phyloP scores from a whole-genome alignment of 2,113 vertebrate species.

The Cavia porcellus region DNA sequence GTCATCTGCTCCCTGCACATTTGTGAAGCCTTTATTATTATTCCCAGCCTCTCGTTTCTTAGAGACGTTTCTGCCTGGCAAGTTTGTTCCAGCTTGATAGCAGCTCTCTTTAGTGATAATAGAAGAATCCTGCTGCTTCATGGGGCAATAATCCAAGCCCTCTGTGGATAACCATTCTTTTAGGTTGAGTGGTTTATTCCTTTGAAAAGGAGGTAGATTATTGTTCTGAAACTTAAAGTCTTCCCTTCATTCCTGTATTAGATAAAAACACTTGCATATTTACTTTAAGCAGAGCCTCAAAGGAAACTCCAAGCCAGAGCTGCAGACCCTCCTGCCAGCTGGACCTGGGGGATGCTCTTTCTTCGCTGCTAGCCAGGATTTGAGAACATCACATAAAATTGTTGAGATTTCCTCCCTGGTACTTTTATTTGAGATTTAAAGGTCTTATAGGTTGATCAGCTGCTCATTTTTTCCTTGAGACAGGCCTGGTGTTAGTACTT shows the following conservation, averaged over 20 bases:
- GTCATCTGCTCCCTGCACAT: not conserved
- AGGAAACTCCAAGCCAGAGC: not conserved
- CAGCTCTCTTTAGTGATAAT: conserved; percentile 83
- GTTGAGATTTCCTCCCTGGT: not conserved
- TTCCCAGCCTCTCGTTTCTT: not conserved
- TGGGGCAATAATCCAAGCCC: conserved; percentile 81
- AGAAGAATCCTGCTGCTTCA: conserved; percentile 77
- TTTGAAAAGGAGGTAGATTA: conserved; percentile 75
- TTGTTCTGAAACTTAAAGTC: conserved; percentile 71
- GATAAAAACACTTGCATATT: not conserved
- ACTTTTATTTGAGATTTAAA: not conserved
- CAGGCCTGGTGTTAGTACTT: not conserved
- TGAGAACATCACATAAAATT: not conserved
- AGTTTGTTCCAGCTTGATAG: conserved; percentile 83
- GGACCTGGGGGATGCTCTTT: fast-evolving
- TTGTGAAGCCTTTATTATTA: conserved; percentile 75
- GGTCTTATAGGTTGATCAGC: not conserved
- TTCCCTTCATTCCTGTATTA: conserved; percentile 63
- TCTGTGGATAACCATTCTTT: conserved; percentile 77
- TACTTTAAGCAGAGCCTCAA: conserved; percentile 41
- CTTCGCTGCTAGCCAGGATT: not conserved
- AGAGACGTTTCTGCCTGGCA: conserved; percentile 71
- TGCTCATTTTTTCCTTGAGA: too few relatives aligned
- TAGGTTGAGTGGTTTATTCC: conserved; percentile 68
- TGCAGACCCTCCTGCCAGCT: not conserved